Evolutionary conservation across 2,888 invertebrate genomes (phyloP).

Genomic region (Emmelina monodactyla): DNA sequence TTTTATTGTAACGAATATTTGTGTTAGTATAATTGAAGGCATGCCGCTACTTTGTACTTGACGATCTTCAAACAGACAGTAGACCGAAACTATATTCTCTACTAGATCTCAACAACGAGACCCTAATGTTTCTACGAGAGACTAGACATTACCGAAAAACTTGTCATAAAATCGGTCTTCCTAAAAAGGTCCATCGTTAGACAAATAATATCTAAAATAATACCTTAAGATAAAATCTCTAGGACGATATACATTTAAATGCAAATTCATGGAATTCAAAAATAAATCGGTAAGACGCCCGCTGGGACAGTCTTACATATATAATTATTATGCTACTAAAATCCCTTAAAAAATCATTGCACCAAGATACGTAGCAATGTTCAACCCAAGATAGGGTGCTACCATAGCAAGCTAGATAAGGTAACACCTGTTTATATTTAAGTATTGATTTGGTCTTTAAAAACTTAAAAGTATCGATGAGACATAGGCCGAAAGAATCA

Average conservation of each 20-base stretch:
- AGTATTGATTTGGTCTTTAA: too few species aligned
- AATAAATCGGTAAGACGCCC: slow-evolving; percentile 44
- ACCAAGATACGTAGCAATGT: too few species aligned
- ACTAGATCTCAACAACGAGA: slow-evolving; percentile 31
- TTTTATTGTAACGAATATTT: too few species aligned
- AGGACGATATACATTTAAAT: slow-evolving; percentile 64
- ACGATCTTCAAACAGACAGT: slow-evolving; percentile 40
- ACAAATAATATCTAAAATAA: slow-evolving; percentile 52
- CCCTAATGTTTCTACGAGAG: slow-evolving; percentile 37
- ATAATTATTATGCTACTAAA: slow-evolving; percentile 51
- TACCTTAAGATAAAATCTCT: slow-evolving; percentile 53
- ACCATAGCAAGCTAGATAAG: too few species aligned
- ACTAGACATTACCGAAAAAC: slow-evolving; percentile 57
- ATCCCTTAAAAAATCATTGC: too few species aligned
- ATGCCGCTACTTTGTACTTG: slow-evolving; percentile 59
- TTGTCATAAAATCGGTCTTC: slow-evolving; percentile 41
- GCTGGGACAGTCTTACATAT: slow-evolving; percentile 35
- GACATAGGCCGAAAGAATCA: too few species aligned
- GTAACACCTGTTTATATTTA: too few species aligned
- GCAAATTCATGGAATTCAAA: slow-evolving; percentile 67
- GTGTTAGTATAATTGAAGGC: slow-evolving; percentile 29
- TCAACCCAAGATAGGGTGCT: too few species aligned
- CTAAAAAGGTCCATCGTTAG: slow-evolving; percentile 37
- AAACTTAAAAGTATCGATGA: too few species aligned
- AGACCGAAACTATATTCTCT: slow-evolving; percentile 33